These are phyloP conservation scores for Siniperca scherzeri DNA, from an alignment of 2,797 vertebrate genomes.

Conservation along the genomic window DNA sequence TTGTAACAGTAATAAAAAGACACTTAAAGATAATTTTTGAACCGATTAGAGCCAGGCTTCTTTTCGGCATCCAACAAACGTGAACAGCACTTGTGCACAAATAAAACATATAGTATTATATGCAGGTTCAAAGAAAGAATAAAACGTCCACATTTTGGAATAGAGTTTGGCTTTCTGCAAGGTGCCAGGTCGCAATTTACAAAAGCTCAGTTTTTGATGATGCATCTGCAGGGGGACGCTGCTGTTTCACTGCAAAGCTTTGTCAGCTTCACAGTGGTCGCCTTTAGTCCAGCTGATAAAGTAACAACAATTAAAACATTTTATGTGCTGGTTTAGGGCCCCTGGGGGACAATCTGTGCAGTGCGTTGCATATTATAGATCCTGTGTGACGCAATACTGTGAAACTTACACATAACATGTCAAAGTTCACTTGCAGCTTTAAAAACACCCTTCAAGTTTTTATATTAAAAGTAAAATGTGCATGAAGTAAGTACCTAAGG, in stretches of 20 bases:
- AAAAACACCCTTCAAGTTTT: neutral
- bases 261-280: neutral
- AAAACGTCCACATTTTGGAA: neutral
- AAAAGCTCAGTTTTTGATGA: neutral
- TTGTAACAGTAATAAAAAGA: neutral
- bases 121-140: neutral
- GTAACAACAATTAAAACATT: neutral
- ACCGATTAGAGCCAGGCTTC: rapidly evolving
- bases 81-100: too few relatives aligned
- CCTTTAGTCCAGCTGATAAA: neutral
- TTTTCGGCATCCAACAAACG: neutral
- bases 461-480: neutral
- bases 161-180: neutral
- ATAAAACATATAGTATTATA: neutral
- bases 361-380: too few relatives aligned
- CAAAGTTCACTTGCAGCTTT: constrained; percentile 45
- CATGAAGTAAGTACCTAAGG: too few relatives aligned
- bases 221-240: neutral
- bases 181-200: neutral
- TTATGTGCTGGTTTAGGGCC: too few relatives aligned
- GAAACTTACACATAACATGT: neutral
- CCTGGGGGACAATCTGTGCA: too few relatives aligned
- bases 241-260: neutral
- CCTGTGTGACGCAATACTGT: neutral
- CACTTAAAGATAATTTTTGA: neutral